Evolutionary conservation across 2,113 vertebrate species (phyloP), one percentile per base, ranked within the genome.

Genomic region (Callipepla californica): DNA sequence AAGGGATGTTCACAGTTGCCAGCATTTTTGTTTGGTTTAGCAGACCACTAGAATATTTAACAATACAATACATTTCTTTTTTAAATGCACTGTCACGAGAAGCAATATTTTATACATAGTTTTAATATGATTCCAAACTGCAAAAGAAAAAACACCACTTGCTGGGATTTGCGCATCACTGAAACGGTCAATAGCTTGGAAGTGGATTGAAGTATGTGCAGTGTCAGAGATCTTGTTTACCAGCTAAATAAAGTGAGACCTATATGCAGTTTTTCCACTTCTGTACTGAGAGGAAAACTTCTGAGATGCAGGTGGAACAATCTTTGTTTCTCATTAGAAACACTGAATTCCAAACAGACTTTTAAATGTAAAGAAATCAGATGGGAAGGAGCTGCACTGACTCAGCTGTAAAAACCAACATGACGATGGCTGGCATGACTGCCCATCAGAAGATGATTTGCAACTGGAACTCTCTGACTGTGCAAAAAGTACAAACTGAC

Each of bases 11-110:
- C 75, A 62, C 38, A 3, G 2, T 40, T 86, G 73, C 48, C 86
- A 81, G 61, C 7, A 8, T 73, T 73, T 65, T 88, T 89, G 30
- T 62, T 90, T 89, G 34, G 48, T 73, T 92, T 76, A 92, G 63
- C 53, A 76, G 69, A 21, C 51, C 38, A 34, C 84, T 66, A 62
- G 42, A 76, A 85, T 76, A 89, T 76, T 89, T 66, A 90, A 89
- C 26, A 82, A 22, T 12, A 48, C 14, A 28, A 76, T 62, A 66
- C 5, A 62, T 42, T 42, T 65, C 36, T 84, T 88, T 82, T 81
- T 80, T 32, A 93, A 84, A 85, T 2, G 14, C 14, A 73, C 11
- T 75, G n/a, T 76, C 30, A 57, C 8, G n/a, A 75, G 61, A 55
- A 69, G 4, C 0, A 1, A 7, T 62, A 34, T 82, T 92, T 94